Conservation (phyloP, 2,797 vertebrate genomes). For the Psittacula echo region DNA sequence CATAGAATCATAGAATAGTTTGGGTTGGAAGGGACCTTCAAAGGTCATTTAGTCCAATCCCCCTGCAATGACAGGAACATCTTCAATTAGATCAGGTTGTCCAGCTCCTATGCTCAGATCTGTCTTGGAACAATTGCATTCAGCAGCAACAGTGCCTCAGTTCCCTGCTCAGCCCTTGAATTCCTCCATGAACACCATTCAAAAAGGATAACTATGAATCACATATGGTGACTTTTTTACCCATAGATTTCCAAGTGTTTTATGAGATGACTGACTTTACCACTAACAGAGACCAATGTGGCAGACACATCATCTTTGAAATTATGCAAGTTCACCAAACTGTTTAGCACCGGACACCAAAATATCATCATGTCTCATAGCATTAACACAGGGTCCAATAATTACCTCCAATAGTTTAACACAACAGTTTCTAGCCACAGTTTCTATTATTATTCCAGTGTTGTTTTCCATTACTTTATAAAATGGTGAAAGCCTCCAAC, state of each 20-base stretch:
- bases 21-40: not conserved
- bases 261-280: not conserved
- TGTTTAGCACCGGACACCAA: not conserved
- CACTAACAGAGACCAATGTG: not conserved
- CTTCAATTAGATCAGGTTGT: not conserved
- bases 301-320: not conserved
- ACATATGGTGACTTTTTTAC: not conserved
- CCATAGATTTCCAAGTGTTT: not conserved
- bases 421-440: not conserved
- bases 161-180: not conserved
- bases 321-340: not conserved
- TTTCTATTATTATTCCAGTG: not conserved
- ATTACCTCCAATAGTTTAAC: not conserved
- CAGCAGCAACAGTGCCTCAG: not conserved
- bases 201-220: not conserved
- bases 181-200: not conserved
- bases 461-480: not conserved
- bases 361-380: not conserved
- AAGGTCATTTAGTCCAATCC: not conserved
- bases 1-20: not conserved
- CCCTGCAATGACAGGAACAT: not conserved
- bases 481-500: not conserved
- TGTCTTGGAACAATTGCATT: not conserved
- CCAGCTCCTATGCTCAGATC: not conserved
- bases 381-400: not conserved